phyloP scores from a whole-genome alignment of 1,140 invertebrate genomes.

The Diabrotica virgifera region DNA sequence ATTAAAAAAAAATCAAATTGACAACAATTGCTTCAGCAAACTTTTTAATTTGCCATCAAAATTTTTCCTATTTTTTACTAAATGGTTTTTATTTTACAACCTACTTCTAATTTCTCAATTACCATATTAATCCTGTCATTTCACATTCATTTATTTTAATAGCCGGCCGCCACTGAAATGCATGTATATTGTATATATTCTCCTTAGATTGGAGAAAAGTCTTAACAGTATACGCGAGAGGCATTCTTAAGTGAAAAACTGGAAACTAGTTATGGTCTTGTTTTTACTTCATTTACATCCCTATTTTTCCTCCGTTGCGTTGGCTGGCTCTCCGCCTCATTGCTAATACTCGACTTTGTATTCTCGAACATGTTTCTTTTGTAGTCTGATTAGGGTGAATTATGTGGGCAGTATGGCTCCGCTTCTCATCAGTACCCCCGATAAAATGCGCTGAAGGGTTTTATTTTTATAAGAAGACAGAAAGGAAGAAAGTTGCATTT shows the following conservation, averaged over 20 bases:
- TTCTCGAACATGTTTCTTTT: constrained; percentile 27
- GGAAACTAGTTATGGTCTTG: constrained; percentile 27
- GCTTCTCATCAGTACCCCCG: neutral
- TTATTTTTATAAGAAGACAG: too few relatives aligned
- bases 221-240: constrained; percentile 26
- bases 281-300: constrained; percentile 34
- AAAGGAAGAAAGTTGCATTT: too few relatives aligned
- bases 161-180: neutral
- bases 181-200: constrained; percentile 38
- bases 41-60: too few relatives aligned
- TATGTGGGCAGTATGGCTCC: constrained; percentile 5
- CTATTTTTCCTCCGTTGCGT: constrained; percentile 33
- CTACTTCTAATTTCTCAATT: too few relatives aligned
- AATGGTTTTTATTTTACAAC: too few relatives aligned
- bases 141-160: too few relatives aligned
- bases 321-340: neutral
- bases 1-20: too few relatives aligned
- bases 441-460: too few relatives aligned
- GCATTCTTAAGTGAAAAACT: constrained; percentile 36
- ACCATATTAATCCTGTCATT: too few relatives aligned
- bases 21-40: too few relatives aligned
- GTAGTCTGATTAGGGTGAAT: constrained; percentile 18
- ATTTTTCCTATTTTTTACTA: too few relatives aligned
- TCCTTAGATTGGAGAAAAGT: constrained; percentile 33
- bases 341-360: constrained; percentile 42